Percentiles rank a stretch among this genome's conserved stretches.
Evolutionary conservation across 2,113 vertebrate genomes (phyloP).

Genomic region (Anoplopoma fimbria): DNA sequence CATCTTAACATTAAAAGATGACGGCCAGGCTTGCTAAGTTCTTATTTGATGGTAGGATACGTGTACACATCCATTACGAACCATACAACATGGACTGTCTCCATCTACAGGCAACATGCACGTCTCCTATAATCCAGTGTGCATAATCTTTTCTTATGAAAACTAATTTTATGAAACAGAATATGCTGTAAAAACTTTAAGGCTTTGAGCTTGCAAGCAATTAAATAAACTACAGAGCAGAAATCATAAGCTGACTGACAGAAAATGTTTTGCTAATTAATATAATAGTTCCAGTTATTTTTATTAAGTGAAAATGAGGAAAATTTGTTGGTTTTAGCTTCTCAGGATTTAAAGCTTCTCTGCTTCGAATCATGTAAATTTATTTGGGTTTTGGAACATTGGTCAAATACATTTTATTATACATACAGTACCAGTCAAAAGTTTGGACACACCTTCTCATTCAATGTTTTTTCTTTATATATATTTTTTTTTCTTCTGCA

Average conservation of each 20-base stretch:
- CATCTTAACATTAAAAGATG: constrained; percentile 13
- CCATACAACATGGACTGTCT: background rate
- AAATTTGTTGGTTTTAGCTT: background rate
- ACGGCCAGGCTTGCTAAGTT: background rate
- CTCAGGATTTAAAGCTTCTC: background rate
- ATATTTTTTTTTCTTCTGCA: no score
- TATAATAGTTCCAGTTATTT: background rate
- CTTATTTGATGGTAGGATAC: background rate
- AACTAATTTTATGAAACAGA: background rate
- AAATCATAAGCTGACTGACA: background rate
- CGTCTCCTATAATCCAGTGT: background rate
- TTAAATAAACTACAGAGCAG: no score
- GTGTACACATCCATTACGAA: background rate
- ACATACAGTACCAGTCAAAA: no score
- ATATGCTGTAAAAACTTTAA: background rate
- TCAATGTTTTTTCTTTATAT: no score
- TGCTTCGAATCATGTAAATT: background rate
- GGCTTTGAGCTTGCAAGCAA: background rate
- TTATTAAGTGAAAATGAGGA: background rate
- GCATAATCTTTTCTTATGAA: background rate
- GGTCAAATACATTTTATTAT: background rate
- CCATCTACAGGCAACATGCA: constrained; percentile 12
- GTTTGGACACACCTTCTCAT: no score
- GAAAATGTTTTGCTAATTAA: background rate
- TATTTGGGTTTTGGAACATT: background rate